These are phyloP conservation scores for Psettodes erumei DNA, from an alignment of 2,113 vertebrate genomes.

Conservation along the genomic window DNA sequence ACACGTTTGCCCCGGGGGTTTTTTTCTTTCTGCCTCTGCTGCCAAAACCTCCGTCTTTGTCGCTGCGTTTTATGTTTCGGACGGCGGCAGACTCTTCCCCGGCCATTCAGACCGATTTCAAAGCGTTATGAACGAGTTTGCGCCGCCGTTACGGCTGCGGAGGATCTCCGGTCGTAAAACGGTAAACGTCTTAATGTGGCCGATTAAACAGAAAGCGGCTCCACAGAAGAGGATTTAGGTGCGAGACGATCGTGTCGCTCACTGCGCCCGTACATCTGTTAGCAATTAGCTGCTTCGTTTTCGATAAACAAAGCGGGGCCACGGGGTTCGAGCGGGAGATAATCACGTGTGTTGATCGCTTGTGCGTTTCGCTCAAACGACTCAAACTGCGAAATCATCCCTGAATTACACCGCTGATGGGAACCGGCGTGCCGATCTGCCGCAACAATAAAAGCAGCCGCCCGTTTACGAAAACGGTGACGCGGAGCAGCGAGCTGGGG, in stretches of 20 bases:
- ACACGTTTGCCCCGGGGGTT: not conserved
- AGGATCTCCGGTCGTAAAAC: not conserved
- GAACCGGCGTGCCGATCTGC: no score
- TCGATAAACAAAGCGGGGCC: not conserved
- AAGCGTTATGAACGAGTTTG: not conserved
- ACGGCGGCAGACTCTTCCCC: not conserved
- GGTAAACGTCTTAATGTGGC: not conserved
- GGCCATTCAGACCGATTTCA: not conserved
- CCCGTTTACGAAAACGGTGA: no score
- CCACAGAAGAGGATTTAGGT: not conserved
- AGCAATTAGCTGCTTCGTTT: not conserved
- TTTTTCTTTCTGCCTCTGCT: conserved; percentile 7
- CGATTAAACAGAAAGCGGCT: not conserved
- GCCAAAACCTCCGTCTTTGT: not conserved
- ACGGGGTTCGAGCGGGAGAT: no score
- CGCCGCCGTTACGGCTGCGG: no score
- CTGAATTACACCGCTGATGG: no score
- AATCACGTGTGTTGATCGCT: no score
- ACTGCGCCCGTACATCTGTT: not conserved
- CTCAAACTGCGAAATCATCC: no score
- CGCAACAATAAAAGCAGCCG: no score
- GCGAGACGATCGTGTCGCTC: not conserved
- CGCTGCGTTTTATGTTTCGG: not conserved
- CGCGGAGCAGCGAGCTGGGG: no score
- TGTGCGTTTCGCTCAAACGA: no score